Evolutionary conservation across 2,797 vertebrate genomes (phyloP).

Genomic region (Lepilemur septentrionalis): DNA sequence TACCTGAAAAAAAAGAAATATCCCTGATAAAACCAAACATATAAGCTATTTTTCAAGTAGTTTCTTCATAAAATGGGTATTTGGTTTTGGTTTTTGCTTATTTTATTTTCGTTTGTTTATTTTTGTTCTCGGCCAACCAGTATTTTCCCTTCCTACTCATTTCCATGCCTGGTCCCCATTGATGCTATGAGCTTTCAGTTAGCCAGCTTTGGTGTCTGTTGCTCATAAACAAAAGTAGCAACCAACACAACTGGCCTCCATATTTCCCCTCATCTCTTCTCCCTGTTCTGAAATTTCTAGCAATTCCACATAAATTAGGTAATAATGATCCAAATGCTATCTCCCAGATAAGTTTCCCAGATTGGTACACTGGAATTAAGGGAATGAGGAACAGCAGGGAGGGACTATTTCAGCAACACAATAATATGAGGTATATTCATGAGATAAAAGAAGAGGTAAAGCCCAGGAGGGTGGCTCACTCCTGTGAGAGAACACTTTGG

Average conservation of each 20-base stretch:
- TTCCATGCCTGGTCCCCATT: neutral
- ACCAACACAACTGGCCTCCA: neutral
- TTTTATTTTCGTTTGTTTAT: neutral
- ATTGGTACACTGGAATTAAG: neutral
- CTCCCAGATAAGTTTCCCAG: neutral
- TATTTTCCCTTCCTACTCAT: neutral
- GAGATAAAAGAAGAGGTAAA: neutral
- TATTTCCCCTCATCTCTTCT: neutral
- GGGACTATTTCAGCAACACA: neutral
- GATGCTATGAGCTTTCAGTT: neutral
- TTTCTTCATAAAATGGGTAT: constrained; percentile 25
- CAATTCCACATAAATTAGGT: neutral
- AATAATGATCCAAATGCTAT: neutral
- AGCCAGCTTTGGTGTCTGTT: neutral
- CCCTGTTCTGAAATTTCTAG: neutral
- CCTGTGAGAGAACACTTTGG: neutral
- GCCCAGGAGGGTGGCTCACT: neutral
- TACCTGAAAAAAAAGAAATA: neutral
- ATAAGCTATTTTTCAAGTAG: constrained; percentile 14
- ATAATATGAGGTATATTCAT: neutral
- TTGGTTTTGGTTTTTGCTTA: neutral
- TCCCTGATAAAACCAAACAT: neutral
- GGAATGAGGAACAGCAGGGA: neutral
- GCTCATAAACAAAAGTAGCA: neutral
- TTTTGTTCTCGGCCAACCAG: neutral